phyloP scores from a whole-genome alignment of 2,113 vertebrate genomes.

The Philantomba maxwellii region DNA sequence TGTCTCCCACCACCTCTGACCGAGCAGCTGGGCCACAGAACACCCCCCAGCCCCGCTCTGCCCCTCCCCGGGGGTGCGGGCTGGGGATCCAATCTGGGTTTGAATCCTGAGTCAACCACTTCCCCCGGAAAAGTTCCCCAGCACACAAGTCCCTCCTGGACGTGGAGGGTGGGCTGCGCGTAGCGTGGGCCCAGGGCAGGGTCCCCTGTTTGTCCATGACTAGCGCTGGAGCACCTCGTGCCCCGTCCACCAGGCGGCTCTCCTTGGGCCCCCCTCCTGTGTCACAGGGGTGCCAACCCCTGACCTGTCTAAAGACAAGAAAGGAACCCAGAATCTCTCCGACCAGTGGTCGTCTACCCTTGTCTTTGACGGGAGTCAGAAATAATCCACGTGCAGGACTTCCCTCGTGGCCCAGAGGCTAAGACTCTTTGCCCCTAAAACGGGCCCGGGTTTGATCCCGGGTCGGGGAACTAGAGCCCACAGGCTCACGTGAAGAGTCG shows the following conservation, averaged over 20 bases:
- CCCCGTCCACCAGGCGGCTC: fast-evolving
- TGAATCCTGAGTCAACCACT: neutral
- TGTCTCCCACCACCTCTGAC: fast-evolving
- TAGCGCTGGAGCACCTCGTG: fast-evolving
- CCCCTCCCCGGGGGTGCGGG: fast-evolving
- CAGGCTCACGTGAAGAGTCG: neutral
- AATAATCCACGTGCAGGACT: neutral
- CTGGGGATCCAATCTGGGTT: neutral
- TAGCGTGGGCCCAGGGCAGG: fast-evolving
- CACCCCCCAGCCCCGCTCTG: neutral
- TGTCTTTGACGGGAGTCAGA: neutral
- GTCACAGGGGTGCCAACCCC: neutral
- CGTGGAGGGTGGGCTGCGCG: fast-evolving
- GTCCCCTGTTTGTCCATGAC: fast-evolving
- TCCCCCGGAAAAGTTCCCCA: neutral
- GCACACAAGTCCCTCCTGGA: neutral
- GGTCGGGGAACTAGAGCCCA: neutral
- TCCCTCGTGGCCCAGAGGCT: neutral
- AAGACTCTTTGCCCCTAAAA: neutral
- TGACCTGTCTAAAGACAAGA: neutral
- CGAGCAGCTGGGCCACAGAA: neutral
- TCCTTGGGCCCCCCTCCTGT: neutral
- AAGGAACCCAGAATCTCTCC: neutral
- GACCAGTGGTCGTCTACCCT: fast-evolving
- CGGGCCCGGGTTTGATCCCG: neutral